Evolutionary conservation across 2,888 invertebrate genomes (phyloP).

Genomic region (Caenorhabditis drosophilae): DNA sequence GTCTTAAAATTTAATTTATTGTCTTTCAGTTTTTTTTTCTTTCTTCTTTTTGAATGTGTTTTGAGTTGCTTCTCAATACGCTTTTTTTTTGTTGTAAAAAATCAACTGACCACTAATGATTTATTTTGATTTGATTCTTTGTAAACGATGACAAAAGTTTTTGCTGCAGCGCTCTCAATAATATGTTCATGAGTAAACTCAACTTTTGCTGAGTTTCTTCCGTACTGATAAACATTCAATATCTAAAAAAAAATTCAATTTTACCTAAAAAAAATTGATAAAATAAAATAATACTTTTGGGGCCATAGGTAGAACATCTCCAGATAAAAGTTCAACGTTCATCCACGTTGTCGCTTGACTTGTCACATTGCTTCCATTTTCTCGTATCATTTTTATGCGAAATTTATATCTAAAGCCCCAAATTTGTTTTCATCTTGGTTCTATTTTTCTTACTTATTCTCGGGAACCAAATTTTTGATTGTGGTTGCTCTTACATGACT

Average conservation of each 20-base stretch:
- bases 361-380: constrained; percentile 29
- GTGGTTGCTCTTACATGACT: constrained; percentile 60
- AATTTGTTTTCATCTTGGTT: too few relatives aligned
- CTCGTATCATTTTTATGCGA: constrained; percentile 41
- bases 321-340: constrained; percentile 32
- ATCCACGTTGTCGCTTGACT: constrained; percentile 42
- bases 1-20: constrained; percentile 36
- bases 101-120: constrained; percentile 39
- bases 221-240: constrained; percentile 26
- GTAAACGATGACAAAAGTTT: constrained; percentile 43
- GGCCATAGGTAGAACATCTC: constrained; percentile 36
- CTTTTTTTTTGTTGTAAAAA: constrained; percentile 11
- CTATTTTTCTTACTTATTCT: too few relatives aligned
- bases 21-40: background rate
- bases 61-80: constrained; percentile 7
- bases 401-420: too few relatives aligned
- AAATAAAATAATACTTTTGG: constrained; percentile 24
- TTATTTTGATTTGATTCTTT: constrained; percentile 26
- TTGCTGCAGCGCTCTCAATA: constrained; percentile 39
- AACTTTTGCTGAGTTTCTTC: constrained; percentile 41
- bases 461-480: constrained; percentile 46
- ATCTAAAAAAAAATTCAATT: constrained; percentile 38
- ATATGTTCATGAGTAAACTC: constrained; percentile 45
- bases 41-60: too few relatives aligned
- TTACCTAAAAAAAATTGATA: background rate